phyloP scores from a whole-genome alignment of 2,797 vertebrate genomes.

The Hybognathus amarus region DNA sequence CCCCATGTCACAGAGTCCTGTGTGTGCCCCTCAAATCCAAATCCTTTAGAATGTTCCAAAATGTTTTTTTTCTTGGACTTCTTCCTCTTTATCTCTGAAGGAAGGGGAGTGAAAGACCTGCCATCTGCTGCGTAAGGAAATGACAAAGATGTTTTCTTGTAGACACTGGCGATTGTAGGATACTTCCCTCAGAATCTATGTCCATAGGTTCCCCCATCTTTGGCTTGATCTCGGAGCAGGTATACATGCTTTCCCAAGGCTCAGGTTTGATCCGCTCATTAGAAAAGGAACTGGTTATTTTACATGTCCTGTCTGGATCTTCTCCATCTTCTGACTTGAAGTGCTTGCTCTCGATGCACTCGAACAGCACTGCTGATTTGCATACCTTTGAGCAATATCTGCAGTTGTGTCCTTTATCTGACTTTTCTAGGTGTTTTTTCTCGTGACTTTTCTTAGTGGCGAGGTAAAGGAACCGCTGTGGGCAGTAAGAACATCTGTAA shows the following conservation, averaged over 20 bases:
- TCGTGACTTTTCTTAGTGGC: constrained; percentile 97
- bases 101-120: constrained; percentile 58
- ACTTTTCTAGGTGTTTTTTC: constrained; percentile 87
- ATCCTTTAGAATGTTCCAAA: constrained; percentile 63
- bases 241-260: constrained; percentile 64
- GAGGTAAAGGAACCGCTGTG: constrained; percentile 95
- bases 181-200: constrained; percentile 55
- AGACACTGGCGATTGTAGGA: constrained; percentile 64
- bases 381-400: constrained; percentile 85
- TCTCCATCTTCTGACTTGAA: constrained; percentile 78
- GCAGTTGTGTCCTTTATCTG: constrained; percentile 82
- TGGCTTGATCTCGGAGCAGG: constrained; percentile 62
- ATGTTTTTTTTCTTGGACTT: constrained; percentile 67
- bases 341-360: constrained; percentile 86
- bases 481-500: constrained; percentile 95
- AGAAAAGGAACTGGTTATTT: constrained; percentile 61
- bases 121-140: constrained; percentile 51
- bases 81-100: constrained; percentile 72
- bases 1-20: constrained; percentile 53
- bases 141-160: constrained; percentile 65
- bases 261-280: constrained; percentile 66
- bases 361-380: constrained; percentile 83
- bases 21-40: constrained; percentile 62
- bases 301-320: constrained; percentile 62
- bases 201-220: constrained; percentile 56